Evolutionary conservation across 2,797 vertebrate species (phyloP), one percentile per base, ranked within the genome.

Genomic region (Acrocephalus scirpaceus): DNA sequence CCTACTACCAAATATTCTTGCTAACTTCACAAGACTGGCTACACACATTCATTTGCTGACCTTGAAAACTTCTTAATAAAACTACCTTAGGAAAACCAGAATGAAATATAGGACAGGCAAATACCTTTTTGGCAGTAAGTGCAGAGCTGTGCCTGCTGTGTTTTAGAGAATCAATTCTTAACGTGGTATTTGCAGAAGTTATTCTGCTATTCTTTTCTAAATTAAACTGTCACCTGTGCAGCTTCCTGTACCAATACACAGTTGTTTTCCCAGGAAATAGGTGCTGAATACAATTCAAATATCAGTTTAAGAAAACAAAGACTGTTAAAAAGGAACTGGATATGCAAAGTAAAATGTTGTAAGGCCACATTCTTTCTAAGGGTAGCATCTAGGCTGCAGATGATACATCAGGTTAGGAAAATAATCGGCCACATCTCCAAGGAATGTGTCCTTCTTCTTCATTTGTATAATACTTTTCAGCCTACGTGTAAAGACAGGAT

Each of bases 291-390:
- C 38, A 91, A 90, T 90, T 91, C 21, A 87, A 77, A 57, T 73
- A 91, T 34, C 56, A n/a, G 40, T 74, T 76, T 70, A 75, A 92
- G 69, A 83, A 96, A 94, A 91, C 71, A 80, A 82, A 85, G 48
- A 16, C 23, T 85, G 64, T 67, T 89, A 21, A 76, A 89, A 85
- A 82, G 64, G 45, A 88, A 88, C 57, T 77, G 61, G 38, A 61
- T 77, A 29, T 88, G 71, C 75, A 74, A 87, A 62, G 64, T 60
- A 65, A 73, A 1, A 5, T 77, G 82, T 76, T 67, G 82, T 65
- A 86, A 93, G 69, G 85, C 72, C 57, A 77, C 95, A 80, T 95
- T 94, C 91, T 86, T 95, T 93, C 73, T 88, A 77, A 74, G 27
- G 72, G 85, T 69, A 77, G 38, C 61, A 91, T 95, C 69, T 69